Base-by-base conservation (phyloP, 2,113 vertebrate genomes). In the Lota lota region DNA sequence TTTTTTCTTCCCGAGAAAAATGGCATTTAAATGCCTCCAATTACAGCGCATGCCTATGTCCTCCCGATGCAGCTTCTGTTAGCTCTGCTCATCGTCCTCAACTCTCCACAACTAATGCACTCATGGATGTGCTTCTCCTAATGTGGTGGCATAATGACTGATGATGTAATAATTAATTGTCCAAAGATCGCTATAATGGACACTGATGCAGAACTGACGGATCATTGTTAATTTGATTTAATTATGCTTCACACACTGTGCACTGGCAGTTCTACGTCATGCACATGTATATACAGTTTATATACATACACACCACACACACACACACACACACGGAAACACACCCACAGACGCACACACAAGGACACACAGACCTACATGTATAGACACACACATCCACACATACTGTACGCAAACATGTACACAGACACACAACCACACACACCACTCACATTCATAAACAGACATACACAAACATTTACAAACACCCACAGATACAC, bases 11-110 rank as follows among this genome's bases (percentile, higher is more conserved):
- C 67, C 75, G 54, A 72, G 63, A 75, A 77, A 72, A 22, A 14
- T 81, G 69, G n/a, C 40, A 58, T 82, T 84, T 75, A 67, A 78
- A 78, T 63, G 53, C 64, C 67, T 56, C 69, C 79, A 83, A 69
- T 85, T 80, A 83, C 69, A 56, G 64, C n/a, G 64, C 74, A 59
- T 65, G 15, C 50, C 40, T 17, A 21, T 62, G 56, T 68, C 64
- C 65, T 47, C 36, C 64, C 73, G 61, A 76, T 72, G 64, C 74
- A 47, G 61, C 70, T 64, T 8, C 63, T 20, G 40, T 11, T 47
- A 19, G 15, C 40, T 60, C 72, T 6, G 5, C 57, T 57, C 24
- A 54, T 70, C 18, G 70, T 57, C 59, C 57, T 12, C 16, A 61
- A 36, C 60, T 61, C 7, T 22, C 20, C 22, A 22, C 10, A 22